Conservation (phyloP, 1,140 invertebrate genomes). For the Streblospio benedicti region DNA sequence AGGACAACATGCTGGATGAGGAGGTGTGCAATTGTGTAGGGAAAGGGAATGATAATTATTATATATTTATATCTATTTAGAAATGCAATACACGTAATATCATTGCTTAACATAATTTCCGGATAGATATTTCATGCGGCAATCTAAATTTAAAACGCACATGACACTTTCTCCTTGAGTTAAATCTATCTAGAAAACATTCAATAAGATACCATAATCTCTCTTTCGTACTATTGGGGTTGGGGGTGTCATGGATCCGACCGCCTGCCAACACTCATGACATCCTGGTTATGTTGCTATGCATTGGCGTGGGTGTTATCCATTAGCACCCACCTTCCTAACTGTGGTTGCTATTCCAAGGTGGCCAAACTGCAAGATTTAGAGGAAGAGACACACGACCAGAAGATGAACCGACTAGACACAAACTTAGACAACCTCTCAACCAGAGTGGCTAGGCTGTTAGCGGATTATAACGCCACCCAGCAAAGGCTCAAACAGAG, state of each 20-base stretch:
- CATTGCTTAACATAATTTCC: not conserved
- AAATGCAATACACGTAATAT: not conserved
- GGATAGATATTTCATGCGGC: not conserved
- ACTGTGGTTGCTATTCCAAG: no score
- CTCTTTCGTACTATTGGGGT: no score
- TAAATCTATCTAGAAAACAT: no score
- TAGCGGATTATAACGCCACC: conserved; percentile 66
- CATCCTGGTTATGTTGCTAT: no score
- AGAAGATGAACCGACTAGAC: conserved; percentile 51
- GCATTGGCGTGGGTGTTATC: no score
- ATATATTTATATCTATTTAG: not conserved
- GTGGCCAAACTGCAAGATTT: conserved; percentile 35
- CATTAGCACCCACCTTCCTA: no score
- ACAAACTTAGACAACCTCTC: conserved; percentile 59
- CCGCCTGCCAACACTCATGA: no score
- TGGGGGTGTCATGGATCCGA: no score
- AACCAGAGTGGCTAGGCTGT: conserved; percentile 62
- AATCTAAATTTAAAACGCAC: not conserved
- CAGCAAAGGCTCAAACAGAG: conserved; percentile 64
- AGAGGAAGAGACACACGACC: conserved; percentile 49
- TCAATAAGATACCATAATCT: no score
- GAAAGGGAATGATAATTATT: no score
- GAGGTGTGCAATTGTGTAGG: conserved; percentile 30
- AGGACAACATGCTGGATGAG: conserved; percentile 83
- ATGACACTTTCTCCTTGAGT: not conserved